phyloP scores from a whole-genome alignment of 2,888 invertebrate species.

The Zhuqinia jingwanae region DNA sequence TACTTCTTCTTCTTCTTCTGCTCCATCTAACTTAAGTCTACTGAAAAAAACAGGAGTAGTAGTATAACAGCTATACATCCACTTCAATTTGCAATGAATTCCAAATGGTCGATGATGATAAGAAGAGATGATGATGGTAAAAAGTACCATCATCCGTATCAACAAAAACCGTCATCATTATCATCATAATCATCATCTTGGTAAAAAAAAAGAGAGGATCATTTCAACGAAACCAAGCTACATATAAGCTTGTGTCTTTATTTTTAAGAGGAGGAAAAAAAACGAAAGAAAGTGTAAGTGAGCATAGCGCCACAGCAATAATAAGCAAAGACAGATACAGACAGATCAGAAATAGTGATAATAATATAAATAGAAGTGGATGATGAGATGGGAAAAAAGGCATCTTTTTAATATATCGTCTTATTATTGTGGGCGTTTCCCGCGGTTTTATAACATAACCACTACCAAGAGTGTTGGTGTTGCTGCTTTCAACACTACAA shows the following conservation, averaged over 20 bases:
- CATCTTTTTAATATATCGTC: slow-evolving; percentile 4
- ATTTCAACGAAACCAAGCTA: no score
- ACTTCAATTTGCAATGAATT: slow-evolving; percentile 55
- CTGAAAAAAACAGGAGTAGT: background rate
- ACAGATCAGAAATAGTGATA: slow-evolving; percentile 31
- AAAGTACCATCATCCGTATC: background rate
- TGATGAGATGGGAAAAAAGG: background rate
- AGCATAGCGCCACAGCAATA: no score
- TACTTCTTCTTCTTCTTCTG: slow-evolving; percentile 30
- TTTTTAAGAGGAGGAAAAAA: no score
- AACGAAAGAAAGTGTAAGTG: slow-evolving; percentile 32
- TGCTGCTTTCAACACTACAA: background rate
- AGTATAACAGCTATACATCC: slow-evolving; percentile 23
- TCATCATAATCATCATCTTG: no score
- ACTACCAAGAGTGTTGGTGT: background rate
- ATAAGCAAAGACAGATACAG: slow-evolving; percentile 43
- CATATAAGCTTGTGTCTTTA: no score
- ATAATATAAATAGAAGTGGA: slow-evolving; percentile 7
- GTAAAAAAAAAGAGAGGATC: no score
- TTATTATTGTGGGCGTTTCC: slow-evolving; percentile 56
- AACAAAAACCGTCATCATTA: background rate
- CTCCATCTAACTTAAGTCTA: slow-evolving; percentile 4
- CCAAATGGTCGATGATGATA: slow-evolving; percentile 41
- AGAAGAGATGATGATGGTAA: slow-evolving; percentile 46
- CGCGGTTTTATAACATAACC: slow-evolving; percentile 43